Conservation (phyloP, 2,888 invertebrate genomes). For the Sinhomidia bicolor region DNA sequence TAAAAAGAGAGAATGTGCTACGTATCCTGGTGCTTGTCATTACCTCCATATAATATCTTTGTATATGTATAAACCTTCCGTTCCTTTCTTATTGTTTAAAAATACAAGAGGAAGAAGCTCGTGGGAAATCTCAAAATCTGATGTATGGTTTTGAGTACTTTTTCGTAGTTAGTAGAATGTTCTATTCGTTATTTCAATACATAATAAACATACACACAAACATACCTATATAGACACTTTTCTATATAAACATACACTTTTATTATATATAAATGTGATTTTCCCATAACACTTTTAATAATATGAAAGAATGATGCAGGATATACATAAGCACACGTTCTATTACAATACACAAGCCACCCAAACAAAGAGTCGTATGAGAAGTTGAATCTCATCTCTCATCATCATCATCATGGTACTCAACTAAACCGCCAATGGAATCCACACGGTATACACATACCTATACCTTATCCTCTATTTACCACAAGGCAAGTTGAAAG, state of each 20-base stretch:
- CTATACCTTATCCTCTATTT: too few species aligned
- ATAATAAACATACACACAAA: background rate
- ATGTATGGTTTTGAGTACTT: slow-evolving; percentile 57
- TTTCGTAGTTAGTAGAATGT: background rate
- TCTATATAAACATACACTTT: background rate
- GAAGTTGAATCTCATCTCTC: background rate
- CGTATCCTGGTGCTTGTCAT: background rate
- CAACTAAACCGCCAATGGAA: background rate
- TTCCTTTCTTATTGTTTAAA: slow-evolving; percentile 17
- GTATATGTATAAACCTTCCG: background rate
- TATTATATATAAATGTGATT: background rate
- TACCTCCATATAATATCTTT: background rate
- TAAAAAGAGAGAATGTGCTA: background rate
- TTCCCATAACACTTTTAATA: background rate
- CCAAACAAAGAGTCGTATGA: background rate
- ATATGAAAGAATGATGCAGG: background rate
- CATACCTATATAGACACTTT: background rate
- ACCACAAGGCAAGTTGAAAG: too few species aligned
- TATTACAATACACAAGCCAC: too few species aligned
- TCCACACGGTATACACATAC: background rate
- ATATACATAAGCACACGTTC: background rate
- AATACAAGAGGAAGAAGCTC: slow-evolving; percentile 2
- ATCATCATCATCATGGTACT: background rate
- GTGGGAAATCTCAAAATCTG: slow-evolving; percentile 57
- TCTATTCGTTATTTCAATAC: background rate